phyloP scores from a whole-genome alignment of 1,140 invertebrate genomes.

The Aphelinus atriplicis region DNA sequence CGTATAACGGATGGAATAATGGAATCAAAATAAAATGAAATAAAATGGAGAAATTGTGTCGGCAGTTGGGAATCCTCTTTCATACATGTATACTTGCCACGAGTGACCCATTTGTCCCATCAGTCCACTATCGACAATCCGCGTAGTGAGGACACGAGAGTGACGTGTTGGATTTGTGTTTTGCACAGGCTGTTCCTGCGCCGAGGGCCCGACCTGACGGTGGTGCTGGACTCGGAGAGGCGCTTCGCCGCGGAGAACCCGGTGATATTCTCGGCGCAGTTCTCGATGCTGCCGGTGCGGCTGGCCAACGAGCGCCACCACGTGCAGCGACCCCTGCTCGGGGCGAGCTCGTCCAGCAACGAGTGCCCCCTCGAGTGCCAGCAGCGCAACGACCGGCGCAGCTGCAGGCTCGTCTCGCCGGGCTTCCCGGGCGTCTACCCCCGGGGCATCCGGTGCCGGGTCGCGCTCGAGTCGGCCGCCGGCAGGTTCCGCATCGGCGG shows the following conservation, averaged over 20 bases:
- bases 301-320: slow-evolving; percentile 50
- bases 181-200: slow-evolving; percentile 50
- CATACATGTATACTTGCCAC: no score
- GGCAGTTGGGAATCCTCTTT: no score
- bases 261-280: slow-evolving; percentile 59
- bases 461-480: slow-evolving; percentile 52
- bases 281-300: slow-evolving; percentile 50
- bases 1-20: no score
- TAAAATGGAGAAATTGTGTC: no score
- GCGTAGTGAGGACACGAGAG: no score
- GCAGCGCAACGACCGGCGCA: slow-evolving; percentile 51
- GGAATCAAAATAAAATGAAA: no score
- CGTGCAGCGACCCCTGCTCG: slow-evolving; percentile 5
- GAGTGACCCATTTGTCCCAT: no score
- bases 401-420: slow-evolving; percentile 51
- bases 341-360: slow-evolving; percentile 25
- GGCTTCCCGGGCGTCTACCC: slow-evolving; percentile 57
- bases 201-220: slow-evolving; percentile 52
- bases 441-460: slow-evolving; percentile 52
- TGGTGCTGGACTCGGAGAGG: slow-evolving; percentile 53
- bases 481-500: slow-evolving; percentile 57
- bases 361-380: slow-evolving; percentile 55
- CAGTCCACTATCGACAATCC: no score
- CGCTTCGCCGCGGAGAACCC: slow-evolving; percentile 57
- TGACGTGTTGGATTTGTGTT: no score